These are phyloP conservation scores for Phoebastria nigripes DNA, from an alignment of 2,797 vertebrate species.

Conservation along the genomic window DNA sequence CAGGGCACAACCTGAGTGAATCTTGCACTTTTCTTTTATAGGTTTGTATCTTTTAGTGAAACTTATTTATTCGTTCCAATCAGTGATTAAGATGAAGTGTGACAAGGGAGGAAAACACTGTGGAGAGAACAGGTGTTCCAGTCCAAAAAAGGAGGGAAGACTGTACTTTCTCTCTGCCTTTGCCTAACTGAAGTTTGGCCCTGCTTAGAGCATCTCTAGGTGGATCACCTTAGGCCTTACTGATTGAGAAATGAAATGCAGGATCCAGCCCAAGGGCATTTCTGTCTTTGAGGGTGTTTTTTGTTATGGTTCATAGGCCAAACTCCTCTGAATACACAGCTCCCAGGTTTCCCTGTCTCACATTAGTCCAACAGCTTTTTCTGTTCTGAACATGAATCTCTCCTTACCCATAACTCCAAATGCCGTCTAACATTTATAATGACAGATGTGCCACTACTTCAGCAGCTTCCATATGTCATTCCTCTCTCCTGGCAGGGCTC, in stretches of 20 bases:
- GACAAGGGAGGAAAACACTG: not conserved
- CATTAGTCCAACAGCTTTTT: not conserved
- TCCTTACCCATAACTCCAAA: not conserved
- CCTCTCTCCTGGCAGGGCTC: slow-evolving; percentile 1
- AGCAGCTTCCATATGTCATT: not conserved
- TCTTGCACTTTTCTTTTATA: not conserved
- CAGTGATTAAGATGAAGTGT: not conserved
- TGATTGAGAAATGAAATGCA: not conserved
- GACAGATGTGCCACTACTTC: not conserved
- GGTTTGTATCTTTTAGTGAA: not conserved
- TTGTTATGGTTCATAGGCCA: not conserved
- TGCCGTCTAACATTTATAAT: slow-evolving; percentile 7
- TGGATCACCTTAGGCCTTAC: not conserved
- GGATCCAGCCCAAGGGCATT: not conserved
- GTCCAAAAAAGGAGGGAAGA: not conserved
- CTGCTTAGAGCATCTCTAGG: not conserved
- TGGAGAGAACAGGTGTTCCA: not conserved
- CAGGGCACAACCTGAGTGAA: not conserved
- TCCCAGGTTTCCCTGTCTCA: not conserved
- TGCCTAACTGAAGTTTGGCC: not conserved
- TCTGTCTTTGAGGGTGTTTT: not conserved
- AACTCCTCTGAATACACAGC: not conserved
- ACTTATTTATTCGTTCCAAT: not conserved
- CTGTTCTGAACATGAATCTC: not conserved
- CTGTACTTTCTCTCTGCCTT: not conserved